Evolutionary conservation across 1,140 invertebrate species (phyloP).

Genomic region (Cherax destructor): DNA sequence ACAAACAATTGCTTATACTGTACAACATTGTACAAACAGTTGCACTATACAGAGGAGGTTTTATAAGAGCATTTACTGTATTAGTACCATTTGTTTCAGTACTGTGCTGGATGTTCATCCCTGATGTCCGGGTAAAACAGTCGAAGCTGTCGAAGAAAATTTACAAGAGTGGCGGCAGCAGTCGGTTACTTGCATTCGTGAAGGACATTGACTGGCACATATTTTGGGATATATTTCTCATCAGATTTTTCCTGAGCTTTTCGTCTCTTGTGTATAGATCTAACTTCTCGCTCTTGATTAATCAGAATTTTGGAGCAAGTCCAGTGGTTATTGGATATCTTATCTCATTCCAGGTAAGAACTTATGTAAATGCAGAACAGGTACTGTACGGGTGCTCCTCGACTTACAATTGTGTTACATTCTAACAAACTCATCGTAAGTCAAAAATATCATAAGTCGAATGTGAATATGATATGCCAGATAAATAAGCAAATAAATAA

Average conservation of each 20-base stretch:
- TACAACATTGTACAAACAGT: too few species aligned
- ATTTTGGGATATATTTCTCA: slow-evolving; percentile 75
- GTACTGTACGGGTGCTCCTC: too few species aligned
- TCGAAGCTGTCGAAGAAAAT: background rate
- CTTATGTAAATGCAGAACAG: too few species aligned
- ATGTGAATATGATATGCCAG: too few species aligned
- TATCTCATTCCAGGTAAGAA: slow-evolving; percentile 74
- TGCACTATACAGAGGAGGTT: too few species aligned
- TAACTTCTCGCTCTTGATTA: slow-evolving; percentile 74
- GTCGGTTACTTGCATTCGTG: slow-evolving; percentile 72
- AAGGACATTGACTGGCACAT: slow-evolving; percentile 74
- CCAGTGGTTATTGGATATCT: slow-evolving; percentile 75
- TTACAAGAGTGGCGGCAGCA: slow-evolving; percentile 65
- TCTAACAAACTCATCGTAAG: too few species aligned
- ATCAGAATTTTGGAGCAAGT: slow-evolving; percentile 74
- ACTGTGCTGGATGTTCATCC: slow-evolving; percentile 73
- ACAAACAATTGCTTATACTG: too few species aligned
- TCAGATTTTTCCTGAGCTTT: slow-evolving; percentile 76
- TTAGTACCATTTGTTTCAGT: slow-evolving; percentile 46
- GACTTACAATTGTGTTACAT: too few species aligned
- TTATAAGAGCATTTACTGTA: too few species aligned
- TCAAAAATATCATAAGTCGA: too few species aligned
- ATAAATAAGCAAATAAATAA: too few species aligned
- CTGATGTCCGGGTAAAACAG: background rate
- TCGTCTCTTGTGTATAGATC: slow-evolving; percentile 75